Conservation (phyloP, 2,113 vertebrate genomes). For the Smithornis capensis region DNA sequence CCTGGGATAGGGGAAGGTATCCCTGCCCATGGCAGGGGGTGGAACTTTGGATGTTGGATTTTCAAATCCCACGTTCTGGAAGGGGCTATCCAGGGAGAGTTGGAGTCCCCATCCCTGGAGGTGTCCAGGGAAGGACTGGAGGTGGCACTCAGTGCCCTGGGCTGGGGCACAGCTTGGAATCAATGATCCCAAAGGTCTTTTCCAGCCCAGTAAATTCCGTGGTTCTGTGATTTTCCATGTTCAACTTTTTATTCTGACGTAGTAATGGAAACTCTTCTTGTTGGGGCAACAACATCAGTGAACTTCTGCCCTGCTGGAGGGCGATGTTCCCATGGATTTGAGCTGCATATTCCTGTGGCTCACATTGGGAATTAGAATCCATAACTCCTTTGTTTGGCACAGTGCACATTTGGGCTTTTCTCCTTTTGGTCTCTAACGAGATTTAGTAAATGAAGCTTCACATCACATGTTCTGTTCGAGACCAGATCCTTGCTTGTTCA, state of each 20-base stretch:
- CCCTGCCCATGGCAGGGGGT: background rate
- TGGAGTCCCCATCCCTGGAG: background rate
- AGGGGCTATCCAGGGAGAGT: background rate
- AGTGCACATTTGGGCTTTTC: background rate
- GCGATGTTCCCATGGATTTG: background rate
- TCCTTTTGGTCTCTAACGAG: background rate
- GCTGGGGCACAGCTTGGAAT: rapidly evolving
- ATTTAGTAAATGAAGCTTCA: background rate
- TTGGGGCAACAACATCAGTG: background rate
- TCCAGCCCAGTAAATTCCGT: background rate
- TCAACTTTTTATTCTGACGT: background rate
- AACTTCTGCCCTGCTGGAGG: background rate
- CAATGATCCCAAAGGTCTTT: background rate
- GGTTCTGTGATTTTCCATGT: background rate
- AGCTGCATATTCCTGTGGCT: background rate
- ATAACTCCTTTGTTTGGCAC: background rate
- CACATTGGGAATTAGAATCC: background rate
- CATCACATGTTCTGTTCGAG: background rate
- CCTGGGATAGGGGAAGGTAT: background rate
- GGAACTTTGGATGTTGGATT: background rate
- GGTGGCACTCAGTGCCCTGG: background rate
- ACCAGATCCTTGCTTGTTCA: background rate
- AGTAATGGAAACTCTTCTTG: background rate
- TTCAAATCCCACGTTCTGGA: background rate
- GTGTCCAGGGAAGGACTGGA: background rate